Evolutionary conservation across 35 echinoderm and acorn worm species (phyloP), one percentile per base, ranked within the genome.

Genomic region (Heliocidaris erythrogramma): DNA sequence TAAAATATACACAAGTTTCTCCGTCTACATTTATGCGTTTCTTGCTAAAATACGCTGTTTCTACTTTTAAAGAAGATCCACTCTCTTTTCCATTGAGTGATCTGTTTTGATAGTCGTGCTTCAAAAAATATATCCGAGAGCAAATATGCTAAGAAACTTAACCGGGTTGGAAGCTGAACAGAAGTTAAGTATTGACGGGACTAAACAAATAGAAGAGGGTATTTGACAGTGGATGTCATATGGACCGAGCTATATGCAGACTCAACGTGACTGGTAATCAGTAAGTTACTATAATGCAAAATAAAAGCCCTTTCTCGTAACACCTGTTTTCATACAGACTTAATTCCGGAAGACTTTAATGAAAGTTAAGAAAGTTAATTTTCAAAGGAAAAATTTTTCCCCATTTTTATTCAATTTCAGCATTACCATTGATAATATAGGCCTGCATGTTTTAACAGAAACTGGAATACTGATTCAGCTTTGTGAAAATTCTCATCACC

Each of bases 121-220:
- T 78, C 65, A 78, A 5, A 78, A 78, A 21, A n/a, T 78, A 78
- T n/a, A 78, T 78, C 65, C 65, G 14, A 27, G 14, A 78, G 65
- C 65, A 78, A 78, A 78, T 78, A 78, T 78, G 65, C 65, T 78
- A n/a, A 78, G 65, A 78, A 78, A 78, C 65, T 78, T 78, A 78
- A 7, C 65, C 65, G 21, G 65, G 27, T 27, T 56, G 65, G 65
- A 78, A 27, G 8, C 65, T 9, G 65, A 7, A 78, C 65, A 78
- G 65, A n/a, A 78, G 65, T n/a, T 27, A 78, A 78, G 65, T 78
- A 18, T 78, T 27, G 65, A 78, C 65, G 18, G 65, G 65, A 78
- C 65, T 78, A 78, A n/a, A 18, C 65, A 78, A 78, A 78, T 78
- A 78, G 0, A 18, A 78, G 65, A n/a, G 4, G 4, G 21, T 78